These are phyloP conservation scores for Galeruca laticollis DNA, from an alignment of 2,888 invertebrate genomes.

Conservation along the genomic window DNA sequence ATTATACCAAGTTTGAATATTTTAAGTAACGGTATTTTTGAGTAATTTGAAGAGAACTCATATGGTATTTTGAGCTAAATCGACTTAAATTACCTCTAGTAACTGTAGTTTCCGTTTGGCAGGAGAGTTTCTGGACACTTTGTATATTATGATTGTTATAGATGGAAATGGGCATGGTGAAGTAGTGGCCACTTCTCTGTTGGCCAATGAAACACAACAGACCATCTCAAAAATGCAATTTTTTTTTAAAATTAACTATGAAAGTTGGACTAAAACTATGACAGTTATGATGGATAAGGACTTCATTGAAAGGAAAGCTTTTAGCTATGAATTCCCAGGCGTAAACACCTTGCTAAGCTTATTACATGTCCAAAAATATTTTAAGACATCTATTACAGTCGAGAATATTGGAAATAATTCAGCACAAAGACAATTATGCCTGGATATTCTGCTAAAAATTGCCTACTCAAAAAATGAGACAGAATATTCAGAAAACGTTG, in stretches of 20 bases:
- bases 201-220: constrained; percentile 25
- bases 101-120: too few species aligned
- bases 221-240: constrained; percentile 23
- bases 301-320: constrained; percentile 28
- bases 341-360: constrained; percentile 27
- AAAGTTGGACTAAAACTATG: constrained; percentile 14
- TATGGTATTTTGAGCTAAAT: too few species aligned
- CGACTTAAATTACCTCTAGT: too few species aligned
- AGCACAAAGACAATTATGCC: too few species aligned
- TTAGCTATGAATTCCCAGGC: constrained; percentile 28
- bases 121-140: too few species aligned
- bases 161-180: too few species aligned
- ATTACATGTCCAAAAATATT: constrained; percentile 33
- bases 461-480: constrained; percentile 28
- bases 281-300: constrained; percentile 30
- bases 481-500: constrained; percentile 23
- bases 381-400: constrained; percentile 27
- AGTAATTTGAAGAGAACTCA: too few species aligned
- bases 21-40: too few species aligned
- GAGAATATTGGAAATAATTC: constrained; percentile 29
- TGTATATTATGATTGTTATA: too few species aligned
- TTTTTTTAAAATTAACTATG: constrained; percentile 27
- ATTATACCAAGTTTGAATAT: too few species aligned
- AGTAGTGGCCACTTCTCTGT: constrained; percentile 32
- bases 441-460: constrained; percentile 28